Evolutionary conservation across 2,113 vertebrate species (phyloP).

Genomic region (Coregonus clupeaformis): DNA sequence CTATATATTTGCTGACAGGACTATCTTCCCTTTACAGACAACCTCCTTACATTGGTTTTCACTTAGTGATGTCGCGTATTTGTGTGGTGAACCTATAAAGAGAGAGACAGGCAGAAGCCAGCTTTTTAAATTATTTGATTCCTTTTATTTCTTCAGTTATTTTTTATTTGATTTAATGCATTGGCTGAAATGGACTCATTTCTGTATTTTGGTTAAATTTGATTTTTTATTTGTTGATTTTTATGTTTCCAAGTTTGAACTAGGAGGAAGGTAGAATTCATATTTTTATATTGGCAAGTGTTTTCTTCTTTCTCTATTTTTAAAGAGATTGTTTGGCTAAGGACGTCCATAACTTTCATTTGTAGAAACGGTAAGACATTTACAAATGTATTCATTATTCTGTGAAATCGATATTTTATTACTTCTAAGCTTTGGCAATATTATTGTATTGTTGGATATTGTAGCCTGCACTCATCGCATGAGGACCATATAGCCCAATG

Average conservation of each 20-base stretch:
- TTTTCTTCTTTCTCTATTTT: slow-evolving; percentile 57
- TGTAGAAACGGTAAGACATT: slow-evolving; percentile 76
- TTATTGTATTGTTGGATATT: slow-evolving; percentile 27
- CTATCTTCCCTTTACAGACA: slow-evolving; percentile 79
- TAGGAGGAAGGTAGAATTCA: slow-evolving; percentile 62
- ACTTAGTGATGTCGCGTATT: slow-evolving; percentile 83
- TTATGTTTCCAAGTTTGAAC: slow-evolving; percentile 73
- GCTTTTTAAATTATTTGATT: slow-evolving; percentile 76
- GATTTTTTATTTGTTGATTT: slow-evolving; percentile 72
- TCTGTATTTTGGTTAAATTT: slow-evolving; percentile 75
- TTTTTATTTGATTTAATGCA: slow-evolving; percentile 65
- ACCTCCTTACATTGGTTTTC: slow-evolving; percentile 71
- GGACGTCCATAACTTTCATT: slow-evolving; percentile 78
- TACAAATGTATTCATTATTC: slow-evolving; percentile 60
- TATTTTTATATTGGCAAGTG: slow-evolving; percentile 69
- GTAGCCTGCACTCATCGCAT: slow-evolving; percentile 49
- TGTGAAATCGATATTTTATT: slow-evolving; percentile 30
- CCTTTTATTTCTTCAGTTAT: slow-evolving; percentile 73
- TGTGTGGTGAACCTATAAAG: slow-evolving; percentile 84
- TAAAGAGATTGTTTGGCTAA: slow-evolving; percentile 71
- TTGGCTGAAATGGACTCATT: slow-evolving; percentile 65
- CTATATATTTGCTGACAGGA: slow-evolving; percentile 81
- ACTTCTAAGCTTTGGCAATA: slow-evolving; percentile 31
- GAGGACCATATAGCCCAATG: slow-evolving; percentile 30
- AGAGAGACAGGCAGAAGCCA: slow-evolving; percentile 77